A percentile compares a stretch with the other conserved stretches of the same genome.
Evolutionary conservation across 2,113 vertebrate species (phyloP).

Genomic region (Tichodroma muraria): DNA sequence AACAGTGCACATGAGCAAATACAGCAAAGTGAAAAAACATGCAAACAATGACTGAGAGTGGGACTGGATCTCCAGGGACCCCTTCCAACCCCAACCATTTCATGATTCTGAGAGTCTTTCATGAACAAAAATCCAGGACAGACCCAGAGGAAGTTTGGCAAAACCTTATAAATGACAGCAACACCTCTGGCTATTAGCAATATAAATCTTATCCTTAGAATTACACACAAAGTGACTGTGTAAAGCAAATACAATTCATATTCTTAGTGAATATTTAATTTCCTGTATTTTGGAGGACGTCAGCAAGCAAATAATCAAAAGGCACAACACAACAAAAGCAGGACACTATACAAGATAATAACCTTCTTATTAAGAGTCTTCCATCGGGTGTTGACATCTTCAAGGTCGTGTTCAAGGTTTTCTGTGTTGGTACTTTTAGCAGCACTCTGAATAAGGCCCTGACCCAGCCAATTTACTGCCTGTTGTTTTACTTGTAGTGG

Average conservation of each 20-base stretch:
- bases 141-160: not conserved
- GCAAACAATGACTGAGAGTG: not conserved
- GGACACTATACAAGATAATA: not conserved
- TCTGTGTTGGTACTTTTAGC: conserved; percentile 82
- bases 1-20: not conserved
- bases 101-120: not conserved
- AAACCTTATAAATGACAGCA: not conserved
- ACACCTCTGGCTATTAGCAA: not conserved
- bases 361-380: conserved; percentile 98
- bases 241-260: not conserved
- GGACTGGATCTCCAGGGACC: not conserved
- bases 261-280: conserved; percentile 14
- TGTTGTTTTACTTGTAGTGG: conserved; percentile 87
- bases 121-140: not conserved
- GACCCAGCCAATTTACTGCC: conserved; percentile 89
- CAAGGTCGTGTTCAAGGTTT: conserved; percentile 85
- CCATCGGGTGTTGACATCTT: conserved; percentile 85
- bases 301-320: not conserved
- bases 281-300: not conserved
- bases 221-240: not conserved
- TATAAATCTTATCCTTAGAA: not conserved
- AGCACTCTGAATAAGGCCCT: conserved; percentile 91
- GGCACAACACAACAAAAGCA: not conserved
- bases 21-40: not conserved
- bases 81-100: not conserved